Conservation (phyloP, 2,888 invertebrate species). For the Drosophila mimetica region DNA sequence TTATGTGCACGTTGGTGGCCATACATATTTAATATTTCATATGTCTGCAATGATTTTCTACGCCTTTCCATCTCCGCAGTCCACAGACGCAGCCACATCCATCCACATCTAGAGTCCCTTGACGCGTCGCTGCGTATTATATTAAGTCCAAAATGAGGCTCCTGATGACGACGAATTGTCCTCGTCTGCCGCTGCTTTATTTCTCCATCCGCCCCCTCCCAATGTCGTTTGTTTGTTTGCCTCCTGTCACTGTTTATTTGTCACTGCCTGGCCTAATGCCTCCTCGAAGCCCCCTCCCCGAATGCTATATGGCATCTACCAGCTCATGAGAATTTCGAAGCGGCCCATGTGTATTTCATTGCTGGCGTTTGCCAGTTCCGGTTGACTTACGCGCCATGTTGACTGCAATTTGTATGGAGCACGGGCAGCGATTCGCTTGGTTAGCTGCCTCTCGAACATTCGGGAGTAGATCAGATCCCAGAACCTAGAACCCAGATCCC, state of each 20-base stretch:
- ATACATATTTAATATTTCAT: constrained; percentile 83
- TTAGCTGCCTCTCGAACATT: constrained; percentile 43
- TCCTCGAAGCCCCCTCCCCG: constrained; percentile 22
- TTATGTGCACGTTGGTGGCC: constrained; percentile 27
- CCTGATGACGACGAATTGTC: constrained; percentile 79
- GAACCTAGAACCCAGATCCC: background rate
- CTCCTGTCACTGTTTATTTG: constrained; percentile 69
- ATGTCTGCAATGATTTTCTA: constrained; percentile 83
- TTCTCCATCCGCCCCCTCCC: constrained; percentile 5
- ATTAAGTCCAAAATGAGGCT: constrained; percentile 76
- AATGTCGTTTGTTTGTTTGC: constrained; percentile 46
- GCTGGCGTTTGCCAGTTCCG: constrained; percentile 72
- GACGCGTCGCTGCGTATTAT: constrained; percentile 72
- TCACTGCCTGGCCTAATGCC: constrained; percentile 74
- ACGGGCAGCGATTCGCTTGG: constrained; percentile 68
- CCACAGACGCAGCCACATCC: background rate
- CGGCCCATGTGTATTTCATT: constrained; percentile 72
- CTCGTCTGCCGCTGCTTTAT: constrained; percentile 49
- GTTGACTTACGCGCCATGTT: constrained; percentile 75
- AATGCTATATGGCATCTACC: background rate
- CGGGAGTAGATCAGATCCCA: constrained; percentile 7
- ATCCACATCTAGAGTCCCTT: constrained; percentile 43
- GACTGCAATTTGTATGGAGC: constrained; percentile 76
- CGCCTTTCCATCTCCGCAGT: constrained; percentile 44
- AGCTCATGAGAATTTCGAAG: constrained; percentile 34